phyloP scores from a whole-genome alignment of 92 coral and sea anemone species.

The Umimayanthus kanabou region DNA sequence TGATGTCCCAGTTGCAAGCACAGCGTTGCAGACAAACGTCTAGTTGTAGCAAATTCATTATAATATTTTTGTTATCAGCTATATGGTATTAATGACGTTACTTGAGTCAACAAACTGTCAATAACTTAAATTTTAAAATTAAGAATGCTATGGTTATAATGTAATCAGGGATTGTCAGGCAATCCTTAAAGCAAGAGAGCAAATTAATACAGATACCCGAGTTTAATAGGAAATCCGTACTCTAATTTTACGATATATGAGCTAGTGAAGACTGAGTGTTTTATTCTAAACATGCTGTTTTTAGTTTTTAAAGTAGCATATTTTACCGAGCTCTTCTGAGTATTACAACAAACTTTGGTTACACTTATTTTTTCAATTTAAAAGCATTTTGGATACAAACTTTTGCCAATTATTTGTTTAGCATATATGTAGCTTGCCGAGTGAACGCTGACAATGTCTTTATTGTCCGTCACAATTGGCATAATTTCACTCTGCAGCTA shows the following conservation, averaged over 20 bases:
- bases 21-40: too few species aligned
- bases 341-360: background rate
- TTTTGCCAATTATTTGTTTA: background rate
- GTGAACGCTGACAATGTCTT: too few species aligned
- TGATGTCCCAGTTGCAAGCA: too few species aligned
- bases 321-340: background rate
- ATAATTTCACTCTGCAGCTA: background rate
- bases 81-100: background rate
- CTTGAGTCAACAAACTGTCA: background rate
- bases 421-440: background rate
- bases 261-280: background rate
- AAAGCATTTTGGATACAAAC: background rate
- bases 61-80: background rate
- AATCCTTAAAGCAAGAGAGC: background rate
- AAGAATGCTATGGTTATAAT: background rate
- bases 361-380: background rate
- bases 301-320: too few species aligned
- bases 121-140: too few species aligned
- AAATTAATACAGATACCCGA: too few species aligned
- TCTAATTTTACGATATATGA: too few species aligned
- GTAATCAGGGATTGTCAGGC: background rate
- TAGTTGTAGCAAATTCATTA: too few species aligned
- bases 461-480: too few species aligned
- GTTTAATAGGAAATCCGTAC: background rate
- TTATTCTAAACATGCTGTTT: background rate